Evolutionary conservation across 2,113 vertebrate genomes (phyloP).

Genomic region (Erpornis zantholeuca): DNA sequence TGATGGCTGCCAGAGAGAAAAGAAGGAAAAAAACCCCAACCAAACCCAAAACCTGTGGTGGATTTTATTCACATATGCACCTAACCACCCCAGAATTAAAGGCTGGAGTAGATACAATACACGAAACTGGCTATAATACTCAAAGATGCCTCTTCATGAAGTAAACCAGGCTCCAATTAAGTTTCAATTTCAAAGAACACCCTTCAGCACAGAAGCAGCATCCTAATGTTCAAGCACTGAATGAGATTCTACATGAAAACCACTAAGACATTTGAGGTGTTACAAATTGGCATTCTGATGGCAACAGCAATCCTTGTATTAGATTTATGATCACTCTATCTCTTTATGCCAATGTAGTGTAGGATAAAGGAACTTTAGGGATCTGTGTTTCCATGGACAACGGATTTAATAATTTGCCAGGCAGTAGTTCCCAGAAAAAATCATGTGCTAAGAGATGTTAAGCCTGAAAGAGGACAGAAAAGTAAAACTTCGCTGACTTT

Average conservation of each 20-base stretch:
- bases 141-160: neutral
- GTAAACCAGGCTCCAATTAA: neutral
- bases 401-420: neutral
- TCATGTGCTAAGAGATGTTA: neutral
- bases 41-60: neutral
- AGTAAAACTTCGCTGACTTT: neutral
- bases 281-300: neutral
- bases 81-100: neutral
- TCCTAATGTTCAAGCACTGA: neutral
- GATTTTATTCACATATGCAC: neutral
- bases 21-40: neutral
- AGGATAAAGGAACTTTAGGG: neutral
- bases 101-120: neutral
- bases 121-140: neutral
- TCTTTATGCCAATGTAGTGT: neutral
- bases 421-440: neutral
- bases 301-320: neutral
- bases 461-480: neutral
- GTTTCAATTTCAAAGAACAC: neutral
- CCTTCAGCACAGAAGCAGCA: neutral
- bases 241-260: neutral
- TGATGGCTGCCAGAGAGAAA: neutral
- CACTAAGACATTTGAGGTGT: neutral
- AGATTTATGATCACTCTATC: neutral
- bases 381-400: neutral